These are phyloP conservation scores for Craseonycteris thonglongyai DNA, from an alignment of 2,113 vertebrate genomes.

Conservation along the genomic window DNA sequence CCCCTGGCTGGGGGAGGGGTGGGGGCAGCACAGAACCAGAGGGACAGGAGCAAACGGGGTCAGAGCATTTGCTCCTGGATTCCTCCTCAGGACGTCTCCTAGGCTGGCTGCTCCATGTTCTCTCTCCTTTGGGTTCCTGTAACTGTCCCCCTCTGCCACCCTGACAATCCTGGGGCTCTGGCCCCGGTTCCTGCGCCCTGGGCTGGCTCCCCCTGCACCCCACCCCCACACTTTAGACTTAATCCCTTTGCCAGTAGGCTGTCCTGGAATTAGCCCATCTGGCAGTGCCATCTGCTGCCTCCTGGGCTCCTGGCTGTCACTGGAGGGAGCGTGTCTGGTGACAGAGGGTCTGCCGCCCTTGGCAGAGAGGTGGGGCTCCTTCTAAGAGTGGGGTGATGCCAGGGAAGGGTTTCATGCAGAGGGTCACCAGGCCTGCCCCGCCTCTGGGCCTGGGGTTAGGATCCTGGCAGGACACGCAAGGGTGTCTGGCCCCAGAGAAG, in stretches of 20 bases:
- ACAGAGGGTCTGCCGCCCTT: accelerated
- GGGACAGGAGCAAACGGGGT: neutral
- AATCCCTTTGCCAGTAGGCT: neutral
- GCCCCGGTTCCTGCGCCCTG: neutral
- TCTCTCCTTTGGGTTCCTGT: neutral
- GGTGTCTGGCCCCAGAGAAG: neutral
- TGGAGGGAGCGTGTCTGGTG: neutral
- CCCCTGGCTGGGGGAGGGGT: neutral
- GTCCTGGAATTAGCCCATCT: neutral
- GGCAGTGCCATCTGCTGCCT: neutral
- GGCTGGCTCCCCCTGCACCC: too few relatives aligned
- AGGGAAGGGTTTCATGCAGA: neutral
- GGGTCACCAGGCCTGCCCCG: neutral
- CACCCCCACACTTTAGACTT: neutral
- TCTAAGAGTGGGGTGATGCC: neutral
- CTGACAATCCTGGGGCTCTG: neutral
- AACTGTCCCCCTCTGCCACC: neutral
- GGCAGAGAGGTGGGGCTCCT: neutral
- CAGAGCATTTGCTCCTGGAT: neutral
- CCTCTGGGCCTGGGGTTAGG: neutral
- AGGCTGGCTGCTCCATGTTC: neutral
- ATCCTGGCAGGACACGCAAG: neutral
- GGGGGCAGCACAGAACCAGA: neutral
- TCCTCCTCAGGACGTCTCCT: too few relatives aligned
- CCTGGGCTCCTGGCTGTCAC: neutral